Evolutionary conservation across 2,888 invertebrate genomes (phyloP).

Genomic region (Cheilosia pagana): DNA sequence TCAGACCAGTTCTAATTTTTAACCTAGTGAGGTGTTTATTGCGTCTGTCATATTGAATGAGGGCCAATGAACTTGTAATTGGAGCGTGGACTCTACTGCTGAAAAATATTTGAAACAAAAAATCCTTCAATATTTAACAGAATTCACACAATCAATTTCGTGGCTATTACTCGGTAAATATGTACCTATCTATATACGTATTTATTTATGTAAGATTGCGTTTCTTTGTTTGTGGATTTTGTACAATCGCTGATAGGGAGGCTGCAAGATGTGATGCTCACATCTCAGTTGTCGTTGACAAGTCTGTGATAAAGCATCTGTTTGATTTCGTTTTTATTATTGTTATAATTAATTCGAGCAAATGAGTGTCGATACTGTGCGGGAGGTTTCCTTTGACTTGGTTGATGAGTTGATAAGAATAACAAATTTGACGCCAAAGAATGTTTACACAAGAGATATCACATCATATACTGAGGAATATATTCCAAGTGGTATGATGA

Average conservation of each 20-base stretch:
- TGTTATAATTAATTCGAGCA: not conserved
- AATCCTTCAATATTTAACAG: not conserved
- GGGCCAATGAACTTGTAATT: conserved; percentile 10
- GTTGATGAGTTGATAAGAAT: conserved; percentile 59
- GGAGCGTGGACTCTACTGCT: not conserved
- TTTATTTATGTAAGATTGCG: conserved; percentile 21
- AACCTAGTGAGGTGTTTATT: not conserved
- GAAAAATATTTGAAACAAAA: not conserved
- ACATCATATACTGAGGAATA: conserved; percentile 10
- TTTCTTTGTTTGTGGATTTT: conserved; percentile 44
- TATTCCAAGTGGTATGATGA: conserved; percentile 26
- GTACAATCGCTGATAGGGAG: conserved; percentile 15
- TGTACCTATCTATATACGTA: conserved; percentile 1
- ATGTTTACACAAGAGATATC: conserved; percentile 11
- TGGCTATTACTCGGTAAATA: conserved; percentile 11
- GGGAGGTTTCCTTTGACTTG: conserved; percentile 38
- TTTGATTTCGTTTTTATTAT: conserved; percentile 35
- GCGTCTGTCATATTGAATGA: not conserved
- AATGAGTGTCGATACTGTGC: conserved; percentile 55
- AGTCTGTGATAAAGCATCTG: conserved; percentile 63
- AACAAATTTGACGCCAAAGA: conserved; percentile 11
- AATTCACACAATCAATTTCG: conserved; percentile 2
- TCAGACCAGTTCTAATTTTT: not conserved
- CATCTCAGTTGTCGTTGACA: conserved; percentile 54
- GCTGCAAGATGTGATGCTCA: conserved; percentile 1